These are phyloP conservation scores for Platysternon megacephalum DNA, from an alignment of 2,113 vertebrate genomes.

Conservation along the genomic window DNA sequence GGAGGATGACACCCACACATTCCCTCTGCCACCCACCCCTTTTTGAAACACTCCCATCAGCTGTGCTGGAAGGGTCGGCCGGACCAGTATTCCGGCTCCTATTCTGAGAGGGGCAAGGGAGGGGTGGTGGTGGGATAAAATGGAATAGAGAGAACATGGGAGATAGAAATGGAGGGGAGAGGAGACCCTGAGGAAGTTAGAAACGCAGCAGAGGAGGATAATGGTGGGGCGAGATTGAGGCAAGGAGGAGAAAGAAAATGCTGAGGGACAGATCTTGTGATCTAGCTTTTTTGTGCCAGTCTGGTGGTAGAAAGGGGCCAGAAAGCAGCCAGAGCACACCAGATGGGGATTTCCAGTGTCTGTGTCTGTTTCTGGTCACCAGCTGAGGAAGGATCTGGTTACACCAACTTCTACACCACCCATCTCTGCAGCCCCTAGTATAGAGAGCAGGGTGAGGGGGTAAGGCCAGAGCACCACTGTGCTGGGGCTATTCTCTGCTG, in stretches of 20 bases:
- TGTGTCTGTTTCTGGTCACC: no score
- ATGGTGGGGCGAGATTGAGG: accelerated
- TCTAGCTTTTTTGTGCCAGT: background rate
- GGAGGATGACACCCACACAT: background rate
- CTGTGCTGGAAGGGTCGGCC: accelerated
- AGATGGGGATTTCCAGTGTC: background rate
- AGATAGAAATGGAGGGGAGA: background rate
- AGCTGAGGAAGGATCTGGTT: background rate
- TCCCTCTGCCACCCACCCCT: background rate
- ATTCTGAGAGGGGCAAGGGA: background rate
- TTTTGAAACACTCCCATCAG: background rate
- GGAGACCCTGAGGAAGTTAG: no score
- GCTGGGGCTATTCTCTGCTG: background rate
- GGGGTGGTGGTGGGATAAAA: background rate
- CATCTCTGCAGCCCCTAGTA: background rate
- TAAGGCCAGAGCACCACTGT: background rate
- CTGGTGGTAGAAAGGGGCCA: background rate
- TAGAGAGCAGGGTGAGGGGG: background rate
- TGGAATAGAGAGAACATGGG: background rate
- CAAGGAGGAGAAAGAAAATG: background rate
- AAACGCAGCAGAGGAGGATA: no score
- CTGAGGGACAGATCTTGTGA: background rate
- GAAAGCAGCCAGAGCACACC: background rate
- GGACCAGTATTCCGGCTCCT: background rate
- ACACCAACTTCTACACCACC: background rate